phyloP scores from a whole-genome alignment of 1,140 invertebrate species.

The Drosophila willistoni region DNA sequence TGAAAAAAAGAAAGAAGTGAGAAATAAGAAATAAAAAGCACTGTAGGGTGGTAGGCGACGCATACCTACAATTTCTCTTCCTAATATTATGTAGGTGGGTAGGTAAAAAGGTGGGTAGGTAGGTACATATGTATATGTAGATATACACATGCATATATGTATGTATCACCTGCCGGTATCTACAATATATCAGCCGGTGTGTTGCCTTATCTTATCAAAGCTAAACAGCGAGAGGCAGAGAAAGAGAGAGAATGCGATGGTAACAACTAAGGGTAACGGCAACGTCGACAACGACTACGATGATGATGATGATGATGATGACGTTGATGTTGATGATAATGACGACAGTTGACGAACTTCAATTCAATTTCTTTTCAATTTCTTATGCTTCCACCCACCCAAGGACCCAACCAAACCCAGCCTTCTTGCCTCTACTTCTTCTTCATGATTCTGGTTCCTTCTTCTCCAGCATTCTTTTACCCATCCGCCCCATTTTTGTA shows the following conservation, averaged over 20 bases:
- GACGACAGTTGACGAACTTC: conserved; percentile 54
- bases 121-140: not conserved
- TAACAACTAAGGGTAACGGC: conserved; percentile 13
- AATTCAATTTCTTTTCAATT: conserved; percentile 78
- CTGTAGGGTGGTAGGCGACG: conserved; percentile 22
- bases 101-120: conserved; percentile 3
- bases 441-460: conserved; percentile 4
- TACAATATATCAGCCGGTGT: conserved; percentile 56
- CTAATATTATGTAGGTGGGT: not conserved
- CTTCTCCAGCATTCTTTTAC: not conserved
- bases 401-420: too few species aligned
- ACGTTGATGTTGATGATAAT: not conserved
- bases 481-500: conserved; percentile 23
- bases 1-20: too few species aligned
- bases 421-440: conserved; percentile 7
- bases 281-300: conserved; percentile 18
- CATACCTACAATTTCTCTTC: conserved; percentile 31
- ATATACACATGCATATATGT: not conserved
- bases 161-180: conserved; percentile 42
- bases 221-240: not conserved
- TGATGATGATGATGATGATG: conserved; percentile 19
- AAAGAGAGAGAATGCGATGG: conserved; percentile 26
- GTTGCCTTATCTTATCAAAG: conserved; percentile 64
- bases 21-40: conserved; percentile 19
- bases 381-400: conserved; percentile 36